phyloP scores from a whole-genome alignment of 1,140 invertebrate genomes.

The Eulimnadia texana region DNA sequence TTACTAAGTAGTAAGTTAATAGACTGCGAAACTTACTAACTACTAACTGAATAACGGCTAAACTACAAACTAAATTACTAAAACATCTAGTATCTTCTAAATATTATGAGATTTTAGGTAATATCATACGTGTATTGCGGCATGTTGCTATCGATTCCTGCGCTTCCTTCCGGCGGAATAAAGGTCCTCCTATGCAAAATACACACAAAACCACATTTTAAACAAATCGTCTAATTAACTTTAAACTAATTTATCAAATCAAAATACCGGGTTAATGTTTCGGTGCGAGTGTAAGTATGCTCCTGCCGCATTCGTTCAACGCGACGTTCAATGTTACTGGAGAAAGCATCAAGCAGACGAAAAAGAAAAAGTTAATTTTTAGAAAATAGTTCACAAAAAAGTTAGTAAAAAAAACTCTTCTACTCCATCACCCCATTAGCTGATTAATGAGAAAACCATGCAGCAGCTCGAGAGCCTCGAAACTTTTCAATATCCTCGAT shows the following conservation, averaged over 20 bases:
- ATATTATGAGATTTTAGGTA: not conserved
- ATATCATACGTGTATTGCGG: not conserved
- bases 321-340: constrained; percentile 2
- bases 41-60: no score
- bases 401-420: not conserved
- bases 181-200: not conserved
- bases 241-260: no score
- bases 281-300: constrained; percentile 3
- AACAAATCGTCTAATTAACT: no score
- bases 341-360: not conserved
- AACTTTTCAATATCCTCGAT: no score
- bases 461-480: no score
- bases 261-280: constrained; percentile 11
- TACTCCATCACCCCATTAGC: no score
- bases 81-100: not conserved
- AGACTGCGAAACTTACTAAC: no score
- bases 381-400: not conserved
- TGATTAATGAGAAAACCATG: no score
- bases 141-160: not conserved
- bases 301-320: constrained; percentile 1
- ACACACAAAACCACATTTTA: not conserved
- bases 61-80: no score
- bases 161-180: not conserved
- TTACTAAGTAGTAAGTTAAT: no score
- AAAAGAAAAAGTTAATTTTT: not conserved